These are phyloP conservation scores for Halichoerus grypus DNA, from an alignment of 2,113 vertebrate genomes.

Conservation along the genomic window DNA sequence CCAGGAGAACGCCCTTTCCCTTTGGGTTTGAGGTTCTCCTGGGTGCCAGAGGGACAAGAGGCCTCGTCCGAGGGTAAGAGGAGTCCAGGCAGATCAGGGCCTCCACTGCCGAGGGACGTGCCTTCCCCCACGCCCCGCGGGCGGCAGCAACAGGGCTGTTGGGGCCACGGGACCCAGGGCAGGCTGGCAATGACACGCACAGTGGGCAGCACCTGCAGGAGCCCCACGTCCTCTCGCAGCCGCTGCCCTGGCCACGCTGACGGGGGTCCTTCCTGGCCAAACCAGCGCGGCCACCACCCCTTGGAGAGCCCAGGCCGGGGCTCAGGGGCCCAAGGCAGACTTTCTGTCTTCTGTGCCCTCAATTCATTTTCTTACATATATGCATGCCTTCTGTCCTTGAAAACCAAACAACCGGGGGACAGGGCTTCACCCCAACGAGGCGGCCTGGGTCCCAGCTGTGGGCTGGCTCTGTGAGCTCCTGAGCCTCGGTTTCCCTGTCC, in stretches of 20 bases:
- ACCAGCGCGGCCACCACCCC: not conserved
- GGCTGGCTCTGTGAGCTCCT: not conserved
- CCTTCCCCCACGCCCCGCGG: not conserved
- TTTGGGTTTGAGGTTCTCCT: not conserved
- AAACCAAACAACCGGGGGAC: not conserved
- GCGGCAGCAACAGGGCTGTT: fast-evolving
- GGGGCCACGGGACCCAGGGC: not conserved
- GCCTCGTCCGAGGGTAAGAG: not conserved
- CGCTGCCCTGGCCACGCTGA: too few relatives aligned
- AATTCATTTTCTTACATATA: not conserved
- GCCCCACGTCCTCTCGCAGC: too few relatives aligned
- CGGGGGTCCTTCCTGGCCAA: too few relatives aligned
- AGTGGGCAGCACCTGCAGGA: too few relatives aligned
- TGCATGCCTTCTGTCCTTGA: not conserved
- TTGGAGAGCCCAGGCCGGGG: not conserved
- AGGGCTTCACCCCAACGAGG: not conserved
- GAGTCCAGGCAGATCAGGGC: not conserved
- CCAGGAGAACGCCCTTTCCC: not conserved
- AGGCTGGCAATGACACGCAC: not conserved
- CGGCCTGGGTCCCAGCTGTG: not conserved
- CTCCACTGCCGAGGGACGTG: not conserved
- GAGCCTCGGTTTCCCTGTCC: not conserved
- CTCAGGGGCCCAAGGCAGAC: not conserved
- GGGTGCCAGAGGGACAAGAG: not conserved
- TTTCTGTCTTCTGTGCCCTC: not conserved